These are phyloP conservation scores for Phytoseiulus persimilis DNA, from an alignment of 2,888 invertebrate genomes.

Conservation along the genomic window DNA sequence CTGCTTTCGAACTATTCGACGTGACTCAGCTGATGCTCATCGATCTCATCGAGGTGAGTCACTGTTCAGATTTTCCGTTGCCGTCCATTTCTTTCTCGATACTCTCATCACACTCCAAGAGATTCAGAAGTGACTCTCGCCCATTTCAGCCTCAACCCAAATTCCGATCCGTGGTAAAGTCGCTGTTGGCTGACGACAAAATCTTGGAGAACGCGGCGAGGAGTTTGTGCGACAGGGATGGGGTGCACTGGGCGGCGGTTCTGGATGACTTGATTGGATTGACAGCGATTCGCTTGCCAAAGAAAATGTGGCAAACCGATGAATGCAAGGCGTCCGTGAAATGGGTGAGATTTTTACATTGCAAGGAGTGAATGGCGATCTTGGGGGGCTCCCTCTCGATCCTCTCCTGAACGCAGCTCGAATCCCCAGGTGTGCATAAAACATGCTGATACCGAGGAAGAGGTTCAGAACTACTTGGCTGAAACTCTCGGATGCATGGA, in stretches of 20 bases:
- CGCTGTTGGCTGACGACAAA: not conserved
- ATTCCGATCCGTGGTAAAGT: not conserved
- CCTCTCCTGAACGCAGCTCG: no score
- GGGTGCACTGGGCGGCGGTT: not conserved
- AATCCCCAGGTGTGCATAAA: not conserved
- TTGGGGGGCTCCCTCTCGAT: no score
- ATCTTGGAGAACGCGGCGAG: not conserved
- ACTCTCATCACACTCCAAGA: no score
- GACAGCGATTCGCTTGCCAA: not conserved
- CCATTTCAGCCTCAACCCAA: not conserved
- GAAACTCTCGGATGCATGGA: not conserved
- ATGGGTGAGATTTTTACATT: not conserved
- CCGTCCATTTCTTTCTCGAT: no score
- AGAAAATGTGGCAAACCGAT: not conserved
- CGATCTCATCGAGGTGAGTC: not conserved
- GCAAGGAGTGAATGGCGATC: no score
- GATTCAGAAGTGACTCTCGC: not conserved
- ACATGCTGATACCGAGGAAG: not conserved
- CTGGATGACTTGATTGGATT: not conserved
- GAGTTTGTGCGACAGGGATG: not conserved
- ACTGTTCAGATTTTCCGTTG: no score
- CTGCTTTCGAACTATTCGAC: not conserved
- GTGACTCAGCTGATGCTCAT: not conserved
- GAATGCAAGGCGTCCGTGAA: not conserved
- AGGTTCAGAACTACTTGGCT: not conserved